Percentiles rank a stretch among this genome's conserved stretches.
Conservation (phyloP, 2,888 invertebrate genomes). For the Tachina lurida region DNA sequence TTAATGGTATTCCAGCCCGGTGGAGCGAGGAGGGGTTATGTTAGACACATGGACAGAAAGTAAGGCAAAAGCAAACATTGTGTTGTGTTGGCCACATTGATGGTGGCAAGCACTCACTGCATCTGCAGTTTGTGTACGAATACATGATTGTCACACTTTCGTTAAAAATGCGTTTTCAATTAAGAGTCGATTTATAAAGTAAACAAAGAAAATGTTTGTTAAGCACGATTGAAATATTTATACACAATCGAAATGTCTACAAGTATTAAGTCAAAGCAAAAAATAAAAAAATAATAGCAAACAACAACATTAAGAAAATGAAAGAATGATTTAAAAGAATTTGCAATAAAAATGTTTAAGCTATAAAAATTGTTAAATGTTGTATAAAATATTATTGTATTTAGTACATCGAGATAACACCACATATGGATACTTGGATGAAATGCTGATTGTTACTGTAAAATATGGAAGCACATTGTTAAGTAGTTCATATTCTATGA, state of each 20-base stretch:
- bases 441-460: slow-evolving; percentile 17
- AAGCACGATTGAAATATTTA: slow-evolving; percentile 62
- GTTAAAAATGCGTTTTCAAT: slow-evolving; percentile 67
- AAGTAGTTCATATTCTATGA: not conserved
- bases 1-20: no score
- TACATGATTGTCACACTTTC: slow-evolving; percentile 65
- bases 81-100: slow-evolving; percentile 1
- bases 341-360: slow-evolving; percentile 14
- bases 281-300: not conserved
- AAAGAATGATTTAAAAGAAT: slow-evolving; percentile 34
- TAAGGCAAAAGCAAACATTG: slow-evolving; percentile 46
- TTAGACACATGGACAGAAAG: slow-evolving; percentile 38
- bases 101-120: slow-evolving; percentile 16
- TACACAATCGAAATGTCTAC: slow-evolving; percentile 32
- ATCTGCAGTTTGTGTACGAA: not conserved
- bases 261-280: slow-evolving; percentile 19
- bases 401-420: not conserved
- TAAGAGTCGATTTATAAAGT: slow-evolving; percentile 58
- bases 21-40: not conserved
- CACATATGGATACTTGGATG: not conserved
- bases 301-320: no score
- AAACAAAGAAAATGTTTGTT: slow-evolving; percentile 62
- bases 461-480: not conserved
- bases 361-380: slow-evolving; percentile 10
- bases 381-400: slow-evolving; percentile 18